Evolutionary conservation across 2,113 vertebrate genomes (phyloP).

Genomic region (cat (Felis catus)): DNA sequence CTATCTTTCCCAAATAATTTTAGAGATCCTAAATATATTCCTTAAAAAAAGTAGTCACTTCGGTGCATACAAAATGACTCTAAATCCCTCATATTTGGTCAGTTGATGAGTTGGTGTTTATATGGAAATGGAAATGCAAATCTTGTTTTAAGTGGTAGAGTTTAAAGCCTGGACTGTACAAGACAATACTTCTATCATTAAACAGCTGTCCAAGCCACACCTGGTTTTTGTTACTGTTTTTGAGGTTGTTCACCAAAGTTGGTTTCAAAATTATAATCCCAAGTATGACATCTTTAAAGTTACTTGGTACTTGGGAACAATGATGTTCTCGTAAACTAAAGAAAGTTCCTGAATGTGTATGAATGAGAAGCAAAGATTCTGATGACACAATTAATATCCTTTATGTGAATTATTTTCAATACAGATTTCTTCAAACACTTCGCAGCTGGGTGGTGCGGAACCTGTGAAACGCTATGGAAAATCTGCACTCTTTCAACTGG

Average conservation of each 20-base stretch:
- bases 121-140: background rate
- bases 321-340: background rate
- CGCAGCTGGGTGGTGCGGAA: constrained; percentile 86
- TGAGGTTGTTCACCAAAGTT: background rate
- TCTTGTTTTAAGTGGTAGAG: background rate
- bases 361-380: constrained; percentile 22
- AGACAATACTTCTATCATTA: background rate
- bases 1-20: background rate
- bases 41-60: background rate
- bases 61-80: constrained; percentile 13
- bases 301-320: constrained; percentile 1
- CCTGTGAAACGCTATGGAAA: constrained; percentile 89
- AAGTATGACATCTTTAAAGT: background rate
- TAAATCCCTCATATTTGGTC: background rate
- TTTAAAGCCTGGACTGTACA: background rate
- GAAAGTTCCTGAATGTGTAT: background rate
- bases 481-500: constrained; percentile 89
- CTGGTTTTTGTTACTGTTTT: background rate
- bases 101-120: background rate
- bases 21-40: background rate
- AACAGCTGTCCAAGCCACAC: background rate
- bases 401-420: constrained; percentile 75
- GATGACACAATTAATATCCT: constrained; percentile 53
- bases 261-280: background rate
- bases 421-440: constrained; percentile 88